Evolutionary conservation across 1,140 invertebrate species (phyloP).

Genomic region (Teleopsis dalmanni): DNA sequence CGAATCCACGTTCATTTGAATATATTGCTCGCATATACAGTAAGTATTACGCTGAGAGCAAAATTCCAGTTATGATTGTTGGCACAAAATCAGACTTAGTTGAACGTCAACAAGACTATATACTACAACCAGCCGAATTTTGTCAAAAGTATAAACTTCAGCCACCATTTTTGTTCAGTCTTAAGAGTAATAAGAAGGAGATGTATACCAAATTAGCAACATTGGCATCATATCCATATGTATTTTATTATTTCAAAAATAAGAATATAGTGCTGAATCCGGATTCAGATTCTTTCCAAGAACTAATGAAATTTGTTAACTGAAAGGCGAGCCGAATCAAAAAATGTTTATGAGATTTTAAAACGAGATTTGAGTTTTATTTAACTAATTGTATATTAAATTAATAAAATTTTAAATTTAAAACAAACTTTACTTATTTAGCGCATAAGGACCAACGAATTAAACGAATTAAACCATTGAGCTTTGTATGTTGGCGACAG

Average conservation of each 20-base stretch:
- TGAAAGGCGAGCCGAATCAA: too few species aligned
- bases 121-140: constrained; percentile 84
- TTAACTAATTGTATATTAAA: too few species aligned
- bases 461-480: too few species aligned
- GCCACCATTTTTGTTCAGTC: constrained; percentile 79
- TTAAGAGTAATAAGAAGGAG: constrained; percentile 72
- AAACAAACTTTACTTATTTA: too few species aligned
- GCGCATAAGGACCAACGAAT: too few species aligned
- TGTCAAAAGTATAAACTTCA: constrained; percentile 90
- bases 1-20: constrained; percentile 90
- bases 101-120: constrained; percentile 82
- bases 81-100: constrained; percentile 81
- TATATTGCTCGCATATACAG: constrained; percentile 93
- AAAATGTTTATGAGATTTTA: too few species aligned
- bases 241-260: constrained; percentile 37
- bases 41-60: constrained; percentile 92
- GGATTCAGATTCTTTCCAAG: too few species aligned
- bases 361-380: too few species aligned
- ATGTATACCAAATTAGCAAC: constrained; percentile 93
- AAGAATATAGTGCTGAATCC: too few species aligned
- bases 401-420: too few species aligned
- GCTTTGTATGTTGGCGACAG: too few species aligned
- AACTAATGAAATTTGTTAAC: too few species aligned
- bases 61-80: constrained; percentile 91
- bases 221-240: constrained; percentile 99